These are phyloP conservation scores for Pseudocheirus occidentalis DNA, from an alignment of 2,797 vertebrate species.

Conservation along the genomic window DNA sequence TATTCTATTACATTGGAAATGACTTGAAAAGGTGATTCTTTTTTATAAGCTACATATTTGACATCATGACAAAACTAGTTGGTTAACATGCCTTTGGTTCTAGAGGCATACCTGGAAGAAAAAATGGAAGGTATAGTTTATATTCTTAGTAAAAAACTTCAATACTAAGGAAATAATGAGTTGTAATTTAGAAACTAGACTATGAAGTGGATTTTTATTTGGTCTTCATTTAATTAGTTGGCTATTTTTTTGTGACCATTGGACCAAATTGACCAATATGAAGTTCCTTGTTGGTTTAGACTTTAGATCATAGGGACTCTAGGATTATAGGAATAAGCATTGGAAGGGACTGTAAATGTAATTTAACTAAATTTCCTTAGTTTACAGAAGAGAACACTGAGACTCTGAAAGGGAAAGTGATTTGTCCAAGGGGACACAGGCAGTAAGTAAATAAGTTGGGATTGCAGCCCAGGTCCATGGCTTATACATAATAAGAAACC, in stretches of 20 bases:
- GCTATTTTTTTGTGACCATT: not conserved
- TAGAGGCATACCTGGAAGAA: conserved; percentile 2
- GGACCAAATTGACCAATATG: too few relatives aligned
- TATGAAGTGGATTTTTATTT: not conserved
- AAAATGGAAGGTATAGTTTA: conserved; percentile 45
- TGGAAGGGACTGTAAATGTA: too few relatives aligned
- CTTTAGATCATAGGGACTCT: too few relatives aligned
- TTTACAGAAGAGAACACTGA: too few relatives aligned
- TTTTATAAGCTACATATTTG: conserved; percentile 58
- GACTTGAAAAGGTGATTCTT: conserved; percentile 72
- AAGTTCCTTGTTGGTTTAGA: too few relatives aligned
- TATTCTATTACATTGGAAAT: conserved; percentile 65
- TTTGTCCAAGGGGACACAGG: too few relatives aligned
- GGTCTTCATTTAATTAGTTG: not conserved
- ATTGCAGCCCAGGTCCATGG: too few relatives aligned
- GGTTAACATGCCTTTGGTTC: conserved; percentile 1
- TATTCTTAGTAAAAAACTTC: not conserved
- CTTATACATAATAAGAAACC: too few relatives aligned
- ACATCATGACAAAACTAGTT: conserved; percentile 35
- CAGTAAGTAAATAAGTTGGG: too few relatives aligned
- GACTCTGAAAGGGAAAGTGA: too few relatives aligned
- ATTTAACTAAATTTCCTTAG: too few relatives aligned
- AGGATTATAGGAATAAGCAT: too few relatives aligned
- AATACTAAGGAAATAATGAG: not conserved
- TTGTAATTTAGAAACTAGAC: not conserved